phyloP scores from a whole-genome alignment of 2,888 invertebrate genomes.

The Campoplex nolae region DNA sequence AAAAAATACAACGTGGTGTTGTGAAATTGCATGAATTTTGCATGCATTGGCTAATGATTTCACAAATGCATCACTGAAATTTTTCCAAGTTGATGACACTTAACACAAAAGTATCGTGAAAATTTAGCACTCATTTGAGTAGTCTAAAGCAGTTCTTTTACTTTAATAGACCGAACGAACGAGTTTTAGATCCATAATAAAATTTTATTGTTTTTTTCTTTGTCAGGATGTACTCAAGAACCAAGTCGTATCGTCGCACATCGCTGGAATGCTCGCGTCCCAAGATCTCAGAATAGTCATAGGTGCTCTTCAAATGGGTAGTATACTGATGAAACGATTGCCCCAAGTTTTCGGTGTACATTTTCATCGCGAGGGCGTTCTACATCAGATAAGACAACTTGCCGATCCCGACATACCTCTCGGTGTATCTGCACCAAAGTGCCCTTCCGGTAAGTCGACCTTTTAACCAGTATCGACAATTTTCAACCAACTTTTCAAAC shows the following conservation, averaged over 20 bases:
- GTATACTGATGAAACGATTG: slow-evolving; percentile 97
- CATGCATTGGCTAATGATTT: too few species aligned
- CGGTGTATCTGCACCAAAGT: slow-evolving; percentile 85
- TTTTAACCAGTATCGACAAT: not conserved
- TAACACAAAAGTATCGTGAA: too few species aligned
- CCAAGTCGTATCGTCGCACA: slow-evolving; percentile 96
- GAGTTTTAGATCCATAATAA: not conserved
- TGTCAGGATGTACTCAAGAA: slow-evolving; percentile 87
- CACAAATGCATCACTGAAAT: too few species aligned
- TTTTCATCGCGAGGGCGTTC: slow-evolving; percentile 98
- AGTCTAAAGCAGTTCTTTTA: too few species aligned
- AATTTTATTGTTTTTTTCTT: slow-evolving; percentile 1
- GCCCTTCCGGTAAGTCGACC: slow-evolving; percentile 80
- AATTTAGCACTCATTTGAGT: too few species aligned
- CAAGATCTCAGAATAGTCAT: slow-evolving; percentile 98
- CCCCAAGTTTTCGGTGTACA: slow-evolving; percentile 98
- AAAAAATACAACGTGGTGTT: too few species aligned
- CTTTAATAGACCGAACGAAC: not conserved
- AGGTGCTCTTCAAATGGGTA: slow-evolving; percentile 98
- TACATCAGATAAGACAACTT: slow-evolving; percentile 93
- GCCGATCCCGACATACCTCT: slow-evolving; percentile 89
- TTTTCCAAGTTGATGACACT: too few species aligned
- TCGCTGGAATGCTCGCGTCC: slow-evolving; percentile 99
- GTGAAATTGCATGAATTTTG: too few species aligned
- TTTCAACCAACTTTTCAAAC: not conserved